These are phyloP conservation scores for Pituophis catenifer DNA, from an alignment of 2,113 vertebrate genomes.

Conservation along the genomic window DNA sequence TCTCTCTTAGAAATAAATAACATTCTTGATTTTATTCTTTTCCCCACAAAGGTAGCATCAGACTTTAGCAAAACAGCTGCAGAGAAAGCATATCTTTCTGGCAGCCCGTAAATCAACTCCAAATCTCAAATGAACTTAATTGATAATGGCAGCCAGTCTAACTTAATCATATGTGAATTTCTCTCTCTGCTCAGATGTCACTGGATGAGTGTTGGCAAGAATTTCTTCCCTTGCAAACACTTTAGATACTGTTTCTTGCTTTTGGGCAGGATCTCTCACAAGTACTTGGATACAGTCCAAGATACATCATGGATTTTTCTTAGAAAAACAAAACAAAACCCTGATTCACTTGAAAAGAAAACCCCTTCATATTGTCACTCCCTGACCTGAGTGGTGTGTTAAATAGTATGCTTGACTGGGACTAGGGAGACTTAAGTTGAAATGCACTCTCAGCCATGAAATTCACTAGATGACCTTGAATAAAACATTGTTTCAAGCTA, in stretches of 20 bases:
- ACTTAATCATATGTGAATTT: conserved; percentile 65
- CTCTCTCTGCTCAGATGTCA: conserved; percentile 63
- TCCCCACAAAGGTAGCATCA: conserved; percentile 3
- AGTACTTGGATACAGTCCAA: conserved; percentile 70
- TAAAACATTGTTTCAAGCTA: background rate
- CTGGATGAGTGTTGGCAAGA: conserved; percentile 64
- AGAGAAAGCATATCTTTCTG: conserved; percentile 58
- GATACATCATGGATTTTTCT: conserved; percentile 56
- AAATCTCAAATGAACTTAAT: conserved; percentile 62
- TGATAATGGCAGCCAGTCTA: conserved; percentile 70
- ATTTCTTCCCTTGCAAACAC: conserved; percentile 64
- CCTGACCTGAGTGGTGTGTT: background rate
- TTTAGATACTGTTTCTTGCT: conserved; percentile 75
- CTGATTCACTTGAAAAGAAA: background rate
- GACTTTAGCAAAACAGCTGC: conserved; percentile 23
- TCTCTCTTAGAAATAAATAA: background rate
- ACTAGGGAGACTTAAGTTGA: background rate
- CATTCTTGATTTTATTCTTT: background rate
- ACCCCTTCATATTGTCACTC: background rate
- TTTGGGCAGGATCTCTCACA: conserved; percentile 62
- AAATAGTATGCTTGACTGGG: background rate
- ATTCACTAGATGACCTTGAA: background rate
- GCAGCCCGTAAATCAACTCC: conserved; percentile 37
- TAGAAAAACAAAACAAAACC: conserved; percentile 30
- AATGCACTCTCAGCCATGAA: background rate